A percentile compares a stretch with the other conserved stretches of the same genome.
phyloP scores from a whole-genome alignment of 2,113 vertebrate genomes.

The Oryzias celebensis region DNA sequence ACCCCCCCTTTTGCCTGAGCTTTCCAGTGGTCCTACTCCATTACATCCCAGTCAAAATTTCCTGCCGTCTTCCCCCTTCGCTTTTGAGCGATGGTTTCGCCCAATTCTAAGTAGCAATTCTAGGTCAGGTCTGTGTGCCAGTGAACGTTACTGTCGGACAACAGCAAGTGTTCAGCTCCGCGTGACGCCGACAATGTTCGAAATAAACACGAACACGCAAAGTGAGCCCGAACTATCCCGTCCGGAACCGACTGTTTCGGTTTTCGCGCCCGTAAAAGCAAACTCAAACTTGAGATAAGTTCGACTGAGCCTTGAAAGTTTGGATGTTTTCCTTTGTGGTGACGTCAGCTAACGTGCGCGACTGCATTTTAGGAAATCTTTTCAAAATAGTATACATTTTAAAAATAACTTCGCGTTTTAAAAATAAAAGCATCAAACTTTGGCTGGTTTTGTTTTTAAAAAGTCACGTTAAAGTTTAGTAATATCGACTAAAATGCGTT shows the following conservation, averaged over 20 bases:
- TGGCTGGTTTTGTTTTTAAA: background rate
- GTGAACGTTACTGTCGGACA: constrained; percentile 69
- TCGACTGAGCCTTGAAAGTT: constrained; percentile 9
- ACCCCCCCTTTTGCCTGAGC: constrained; percentile 67
- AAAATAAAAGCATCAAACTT: background rate
- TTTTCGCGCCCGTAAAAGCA: too few species aligned
- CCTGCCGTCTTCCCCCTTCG: constrained; percentile 63
- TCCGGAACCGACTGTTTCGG: too few species aligned
- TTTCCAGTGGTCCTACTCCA: constrained; percentile 77
- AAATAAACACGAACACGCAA: background rate
- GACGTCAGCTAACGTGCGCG: background rate
- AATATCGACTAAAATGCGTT: too few species aligned
- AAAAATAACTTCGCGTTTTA: background rate
- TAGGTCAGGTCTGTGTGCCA: constrained; percentile 81
- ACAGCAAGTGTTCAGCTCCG: constrained; percentile 25
- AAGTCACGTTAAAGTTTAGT: too few species aligned
- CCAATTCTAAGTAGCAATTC: constrained; percentile 83
- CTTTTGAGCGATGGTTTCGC: constrained; percentile 68
- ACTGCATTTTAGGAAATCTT: background rate
- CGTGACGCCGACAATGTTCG: constrained; percentile 15
- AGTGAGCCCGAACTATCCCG: background rate
- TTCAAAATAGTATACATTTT: background rate
- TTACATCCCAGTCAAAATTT: constrained; percentile 77
- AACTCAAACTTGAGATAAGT: background rate
- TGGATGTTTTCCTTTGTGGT: constrained; percentile 11